Evolutionary conservation across 2,113 vertebrate genomes (phyloP).

Genomic region (Pyrgilauda ruficollis): DNA sequence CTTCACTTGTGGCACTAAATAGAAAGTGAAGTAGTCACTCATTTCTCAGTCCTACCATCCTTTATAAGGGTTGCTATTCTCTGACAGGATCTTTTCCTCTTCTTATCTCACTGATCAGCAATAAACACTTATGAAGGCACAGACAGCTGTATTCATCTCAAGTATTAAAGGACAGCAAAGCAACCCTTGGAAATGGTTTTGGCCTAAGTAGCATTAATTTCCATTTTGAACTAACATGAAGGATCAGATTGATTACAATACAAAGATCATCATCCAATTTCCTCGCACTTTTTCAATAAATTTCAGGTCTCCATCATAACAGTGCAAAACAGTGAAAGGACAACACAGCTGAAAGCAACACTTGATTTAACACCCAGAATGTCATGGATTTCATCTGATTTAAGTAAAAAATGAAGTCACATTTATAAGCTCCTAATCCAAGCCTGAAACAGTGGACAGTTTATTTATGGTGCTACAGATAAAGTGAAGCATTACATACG

Average conservation of each 20-base stretch:
- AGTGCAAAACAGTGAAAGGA: not conserved
- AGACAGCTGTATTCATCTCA: not conserved
- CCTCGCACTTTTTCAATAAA: not conserved
- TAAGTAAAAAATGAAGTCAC: not conserved
- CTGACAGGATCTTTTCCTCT: not conserved
- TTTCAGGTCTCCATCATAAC: not conserved
- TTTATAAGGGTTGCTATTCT: not conserved
- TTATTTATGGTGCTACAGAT: not conserved
- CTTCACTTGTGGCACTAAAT: not conserved
- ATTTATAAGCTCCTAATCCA: not conserved
- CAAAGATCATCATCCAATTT: not conserved
- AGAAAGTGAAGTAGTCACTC: not conserved
- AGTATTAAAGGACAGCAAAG: not conserved
- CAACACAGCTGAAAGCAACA: not conserved
- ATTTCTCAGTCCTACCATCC: not conserved
- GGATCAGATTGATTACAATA: not conserved
- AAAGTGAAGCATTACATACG: slow-evolving; percentile 75
- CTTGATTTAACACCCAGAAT: not conserved
- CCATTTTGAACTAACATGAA: not conserved
- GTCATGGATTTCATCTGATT: not conserved
- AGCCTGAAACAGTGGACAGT: not conserved
- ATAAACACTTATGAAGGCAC: not conserved
- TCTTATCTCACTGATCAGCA: not conserved
- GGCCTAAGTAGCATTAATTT: not conserved
- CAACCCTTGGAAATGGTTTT: not conserved